Percentiles rank a stretch among this genome's conserved stretches.
phyloP scores from a whole-genome alignment of 92 coral and sea anemone species.

The Parazoanthus darwini region DNA sequence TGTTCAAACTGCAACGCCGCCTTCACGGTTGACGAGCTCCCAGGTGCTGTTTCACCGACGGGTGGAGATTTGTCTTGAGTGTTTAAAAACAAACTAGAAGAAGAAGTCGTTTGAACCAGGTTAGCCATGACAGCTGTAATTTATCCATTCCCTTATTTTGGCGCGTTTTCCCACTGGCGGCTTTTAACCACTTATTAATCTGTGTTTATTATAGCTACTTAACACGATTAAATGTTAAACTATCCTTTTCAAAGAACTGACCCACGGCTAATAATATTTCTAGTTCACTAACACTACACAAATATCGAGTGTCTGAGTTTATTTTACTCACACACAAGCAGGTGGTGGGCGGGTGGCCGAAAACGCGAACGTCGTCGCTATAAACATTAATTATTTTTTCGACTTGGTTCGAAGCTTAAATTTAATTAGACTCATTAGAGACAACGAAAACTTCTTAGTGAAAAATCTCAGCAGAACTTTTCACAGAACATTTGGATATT shows the following conservation, averaged over 20 bases:
- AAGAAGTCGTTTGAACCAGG: background rate
- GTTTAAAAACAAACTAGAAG: conserved; percentile 13
- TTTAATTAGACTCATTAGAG: no score
- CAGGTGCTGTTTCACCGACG: background rate
- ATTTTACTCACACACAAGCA: background rate
- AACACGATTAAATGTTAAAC: background rate
- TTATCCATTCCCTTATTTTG: background rate
- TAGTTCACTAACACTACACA: background rate
- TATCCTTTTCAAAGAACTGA: background rate
- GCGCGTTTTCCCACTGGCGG: background rate
- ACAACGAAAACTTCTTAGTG: no score
- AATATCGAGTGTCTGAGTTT: background rate
- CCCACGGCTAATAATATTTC: background rate
- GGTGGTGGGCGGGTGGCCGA: conserved; percentile 20
- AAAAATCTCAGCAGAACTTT: no score
- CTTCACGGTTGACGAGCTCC: background rate
- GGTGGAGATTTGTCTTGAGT: background rate
- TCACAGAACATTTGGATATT: no score
- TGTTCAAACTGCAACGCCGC: conserved; percentile 8
- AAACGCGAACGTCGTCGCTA: background rate
- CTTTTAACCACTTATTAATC: background rate
- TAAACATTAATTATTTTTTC: no score
- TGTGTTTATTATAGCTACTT: background rate
- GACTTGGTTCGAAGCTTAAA: no score
- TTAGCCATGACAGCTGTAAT: background rate